Base-by-base conservation (phyloP, 30 jellyfish, hydroid and myxozoan genomes). In the Hydra vulgaris region DNA sequence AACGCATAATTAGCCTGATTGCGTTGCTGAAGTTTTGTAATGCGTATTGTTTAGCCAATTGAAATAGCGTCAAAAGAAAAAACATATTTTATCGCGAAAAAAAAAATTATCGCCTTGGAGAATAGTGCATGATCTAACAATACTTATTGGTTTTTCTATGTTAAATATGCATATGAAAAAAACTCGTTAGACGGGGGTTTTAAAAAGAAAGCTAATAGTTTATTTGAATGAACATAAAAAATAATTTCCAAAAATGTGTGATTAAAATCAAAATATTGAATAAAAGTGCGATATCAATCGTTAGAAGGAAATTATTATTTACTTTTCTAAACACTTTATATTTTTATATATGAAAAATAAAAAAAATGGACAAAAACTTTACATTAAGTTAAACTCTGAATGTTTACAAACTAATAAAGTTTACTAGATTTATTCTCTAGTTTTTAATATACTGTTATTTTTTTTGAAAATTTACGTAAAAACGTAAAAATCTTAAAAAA, bases 1-100 rank as follows among this genome's bases (percentile, higher is more conserved):
- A 78, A 78, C 85, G 85, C 85, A 78, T 78, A 78, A 78, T 78
- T 78, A 78, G 79, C 66, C 85, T 77, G 85, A 78, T 78, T 78
- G 85, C 69, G 66, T 78, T 78, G 79, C 40, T 75, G 83, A 25
- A 67, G 83, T 75, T 75, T 25, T 54, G 54, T 25, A 25, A 23
- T 54, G 56, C 83, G 71, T 75, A 75, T 75, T 75, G 83, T 75
- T 67, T 25, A 75, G 56, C 83, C 72, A 75, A 26, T 53, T 22
- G 40, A 70, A 75, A 75, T 0, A 70, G 71, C 71, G 71, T 23
- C 71, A 75, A 75, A 22, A 21, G 24, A 26, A 53, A 26, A 25
- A 25, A 22, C 56, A 25, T 25, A 75, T 70, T 25, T 25, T 25
- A 75, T 67, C 69, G 71, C n/a, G 24, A 54, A 0, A 75, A n/a